A percentile compares a stretch with the other conserved stretches of the same genome.
These are phyloP conservation scores for Schrankia costaestrigalis DNA, from an alignment of 2,888 invertebrate species.

Conservation along the genomic window DNA sequence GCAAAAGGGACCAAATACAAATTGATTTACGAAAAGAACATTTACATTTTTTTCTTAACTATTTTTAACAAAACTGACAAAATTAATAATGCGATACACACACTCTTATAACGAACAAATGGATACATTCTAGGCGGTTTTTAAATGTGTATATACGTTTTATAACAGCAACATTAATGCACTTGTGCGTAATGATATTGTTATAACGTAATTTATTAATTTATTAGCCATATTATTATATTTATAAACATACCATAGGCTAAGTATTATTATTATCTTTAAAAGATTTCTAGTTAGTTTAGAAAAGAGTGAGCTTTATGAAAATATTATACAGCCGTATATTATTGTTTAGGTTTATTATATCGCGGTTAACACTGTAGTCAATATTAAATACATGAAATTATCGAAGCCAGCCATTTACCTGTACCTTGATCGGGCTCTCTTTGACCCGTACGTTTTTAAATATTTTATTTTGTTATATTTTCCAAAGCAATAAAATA, in stretches of 20 bases:
- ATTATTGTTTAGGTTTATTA: slow-evolving; percentile 57
- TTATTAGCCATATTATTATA: slow-evolving; percentile 77
- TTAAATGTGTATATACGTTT: slow-evolving; percentile 47
- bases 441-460: slow-evolving; percentile 43
- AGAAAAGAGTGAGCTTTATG: slow-evolving; percentile 78
- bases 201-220: slow-evolving; percentile 67
- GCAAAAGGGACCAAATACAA: slow-evolving; percentile 79
- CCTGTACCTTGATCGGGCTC: slow-evolving; percentile 57
- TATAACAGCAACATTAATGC: slow-evolving; percentile 49
- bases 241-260: slow-evolving; percentile 80
- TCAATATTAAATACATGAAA: slow-evolving; percentile 59
- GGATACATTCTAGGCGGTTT: slow-evolving; percentile 64
- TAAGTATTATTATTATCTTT: slow-evolving; percentile 77
- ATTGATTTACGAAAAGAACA: slow-evolving; percentile 55
- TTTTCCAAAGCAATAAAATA: slow-evolving; percentile 73
- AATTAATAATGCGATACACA: slow-evolving; percentile 55
- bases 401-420: slow-evolving; percentile 67
- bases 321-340: slow-evolving; percentile 63
- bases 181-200: slow-evolving; percentile 48
- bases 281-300: slow-evolving; percentile 75
- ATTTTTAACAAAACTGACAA: slow-evolving; percentile 70
- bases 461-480: slow-evolving; percentile 66
- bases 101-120: slow-evolving; percentile 47
- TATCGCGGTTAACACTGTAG: slow-evolving; percentile 54
- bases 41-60: slow-evolving; percentile 41